Evolutionary conservation across 2,113 vertebrate species (phyloP).

Genomic region (Bucco capensis): DNA sequence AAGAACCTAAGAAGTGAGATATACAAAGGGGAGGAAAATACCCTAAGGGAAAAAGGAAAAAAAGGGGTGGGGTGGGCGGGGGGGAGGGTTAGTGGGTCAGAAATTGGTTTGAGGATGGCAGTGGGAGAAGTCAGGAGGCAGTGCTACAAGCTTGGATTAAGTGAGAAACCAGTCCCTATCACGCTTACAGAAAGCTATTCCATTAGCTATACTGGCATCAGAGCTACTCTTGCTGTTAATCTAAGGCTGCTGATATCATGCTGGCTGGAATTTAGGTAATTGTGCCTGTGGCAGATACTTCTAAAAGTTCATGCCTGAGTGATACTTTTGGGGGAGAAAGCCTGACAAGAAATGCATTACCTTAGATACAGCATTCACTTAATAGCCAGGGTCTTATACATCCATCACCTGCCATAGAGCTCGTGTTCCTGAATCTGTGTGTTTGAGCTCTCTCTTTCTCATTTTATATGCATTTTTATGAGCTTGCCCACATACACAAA

Average conservation of each 20-base stretch:
- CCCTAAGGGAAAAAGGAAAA: neutral
- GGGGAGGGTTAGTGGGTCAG: too few species aligned
- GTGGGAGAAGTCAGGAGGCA: neutral
- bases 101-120: neutral
- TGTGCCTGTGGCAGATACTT: neutral
- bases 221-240: neutral
- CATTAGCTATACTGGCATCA: neutral
- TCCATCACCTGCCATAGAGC: neutral
- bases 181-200: neutral
- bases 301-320: neutral
- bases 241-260: neutral
- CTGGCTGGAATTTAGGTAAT: neutral
- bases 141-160: neutral
- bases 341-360: neutral
- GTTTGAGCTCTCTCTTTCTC: neutral
- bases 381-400: neutral
- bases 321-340: neutral
- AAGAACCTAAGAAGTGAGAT: neutral
- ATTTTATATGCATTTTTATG: constrained; percentile 8
- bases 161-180: neutral
- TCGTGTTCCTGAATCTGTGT: neutral
- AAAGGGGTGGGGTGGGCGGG: too few species aligned
- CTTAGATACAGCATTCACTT: neutral
- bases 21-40: neutral
- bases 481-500: neutral